These are phyloP conservation scores for Drosophila prolongata DNA, from an alignment of 2,888 invertebrate genomes.

Conservation along the genomic window DNA sequence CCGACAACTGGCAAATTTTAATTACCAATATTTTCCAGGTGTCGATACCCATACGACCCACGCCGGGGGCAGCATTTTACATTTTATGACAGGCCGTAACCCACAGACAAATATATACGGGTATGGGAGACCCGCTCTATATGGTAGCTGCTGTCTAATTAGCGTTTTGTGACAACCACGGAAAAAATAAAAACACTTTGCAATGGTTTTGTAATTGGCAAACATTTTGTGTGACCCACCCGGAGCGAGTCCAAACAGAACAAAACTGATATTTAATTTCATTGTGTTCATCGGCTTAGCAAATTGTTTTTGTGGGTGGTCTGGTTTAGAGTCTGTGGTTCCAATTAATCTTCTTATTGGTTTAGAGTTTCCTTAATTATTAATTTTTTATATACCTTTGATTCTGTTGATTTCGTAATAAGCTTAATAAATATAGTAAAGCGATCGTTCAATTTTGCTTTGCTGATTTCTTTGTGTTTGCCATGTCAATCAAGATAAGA, in stretches of 20 bases:
- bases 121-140: constrained; percentile 22
- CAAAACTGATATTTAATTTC: constrained; percentile 67
- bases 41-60: constrained; percentile 65
- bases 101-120: constrained; percentile 27
- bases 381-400: not conserved
- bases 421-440: not conserved
- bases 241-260: constrained; percentile 13
- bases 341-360: constrained; percentile 30
- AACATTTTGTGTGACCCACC: constrained; percentile 54
- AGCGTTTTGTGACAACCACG: constrained; percentile 56
- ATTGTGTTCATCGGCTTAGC: constrained; percentile 61
- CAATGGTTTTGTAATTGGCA: constrained; percentile 71
- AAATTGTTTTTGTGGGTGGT: constrained; percentile 38
- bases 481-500: constrained; percentile 27
- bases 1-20: constrained; percentile 64
- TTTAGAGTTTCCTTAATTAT: constrained; percentile 30
- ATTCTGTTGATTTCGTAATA: not conserved
- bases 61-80: constrained; percentile 64
- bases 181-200: constrained; percentile 56
- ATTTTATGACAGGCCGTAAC: constrained; percentile 65
- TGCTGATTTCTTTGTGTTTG: constrained; percentile 6
- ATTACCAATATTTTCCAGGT: constrained; percentile 76
- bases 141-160: constrained; percentile 51
- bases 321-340: constrained; percentile 15
- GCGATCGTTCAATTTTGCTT: not conserved